Evolutionary conservation across 2,888 invertebrate species (phyloP).

Genomic region (Cryptus viduatorius): DNA sequence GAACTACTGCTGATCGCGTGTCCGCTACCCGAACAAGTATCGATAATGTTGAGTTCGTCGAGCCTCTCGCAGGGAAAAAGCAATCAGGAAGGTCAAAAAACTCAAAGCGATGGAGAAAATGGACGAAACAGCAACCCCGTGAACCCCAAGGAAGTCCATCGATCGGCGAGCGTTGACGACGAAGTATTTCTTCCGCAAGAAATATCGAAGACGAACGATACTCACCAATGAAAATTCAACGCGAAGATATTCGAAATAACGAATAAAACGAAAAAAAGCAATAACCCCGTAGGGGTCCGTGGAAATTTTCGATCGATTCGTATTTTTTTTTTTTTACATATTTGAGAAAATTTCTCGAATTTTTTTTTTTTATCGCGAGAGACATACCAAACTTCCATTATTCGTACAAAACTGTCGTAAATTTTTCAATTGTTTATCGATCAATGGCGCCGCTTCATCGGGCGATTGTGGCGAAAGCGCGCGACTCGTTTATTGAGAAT

Average conservation of each 20-base stretch:
- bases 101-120: slow-evolving; percentile 5
- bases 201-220: neutral
- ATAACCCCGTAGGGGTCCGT: neutral
- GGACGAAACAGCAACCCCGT: neutral
- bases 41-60: slow-evolving; percentile 93
- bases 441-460: neutral
- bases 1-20: slow-evolving; percentile 94
- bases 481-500: slow-evolving; percentile 19
- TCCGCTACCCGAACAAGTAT: slow-evolving; percentile 97
- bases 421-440: neutral
- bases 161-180: slow-evolving; percentile 34
- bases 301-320: neutral
- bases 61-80: slow-evolving; percentile 86
- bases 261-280: neutral
- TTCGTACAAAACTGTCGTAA: slow-evolving; percentile 15
- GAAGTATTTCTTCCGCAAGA: slow-evolving; percentile 50
- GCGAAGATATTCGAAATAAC: neutral
- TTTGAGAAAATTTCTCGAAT: neutral
- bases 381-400: slow-evolving; percentile 11
- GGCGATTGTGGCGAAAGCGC: too few species aligned
- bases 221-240: neutral
- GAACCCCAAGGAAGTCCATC: neutral
- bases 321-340: slow-evolving; percentile 2
- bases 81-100: slow-evolving; percentile 22
- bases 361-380: slow-evolving; percentile 12